phyloP scores from a whole-genome alignment of 2,113 vertebrate species.

The Phocoena phocoena region DNA sequence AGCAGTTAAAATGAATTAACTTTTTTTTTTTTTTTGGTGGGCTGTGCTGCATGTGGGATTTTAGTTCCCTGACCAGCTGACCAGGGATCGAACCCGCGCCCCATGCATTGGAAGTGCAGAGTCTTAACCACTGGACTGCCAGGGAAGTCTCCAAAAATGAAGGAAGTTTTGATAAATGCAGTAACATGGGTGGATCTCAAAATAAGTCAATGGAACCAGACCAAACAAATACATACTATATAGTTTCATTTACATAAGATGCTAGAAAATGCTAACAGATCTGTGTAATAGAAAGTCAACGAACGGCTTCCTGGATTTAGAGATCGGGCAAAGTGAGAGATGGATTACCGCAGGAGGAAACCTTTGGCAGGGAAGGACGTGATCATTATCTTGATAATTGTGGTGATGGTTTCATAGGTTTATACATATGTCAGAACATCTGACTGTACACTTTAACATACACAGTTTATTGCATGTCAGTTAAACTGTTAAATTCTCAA shows the following conservation, averaged over 20 bases:
- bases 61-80: too few species aligned
- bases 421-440: neutral
- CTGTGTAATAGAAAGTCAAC: neutral
- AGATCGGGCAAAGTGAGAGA: neutral
- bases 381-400: neutral
- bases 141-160: too few species aligned
- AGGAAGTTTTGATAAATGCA: neutral
- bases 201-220: neutral
- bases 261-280: constrained; percentile 8
- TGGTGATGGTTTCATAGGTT: neutral
- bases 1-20: constrained; percentile 1
- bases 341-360: neutral
- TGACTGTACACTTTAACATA: neutral
- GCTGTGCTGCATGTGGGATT: too few species aligned
- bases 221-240: neutral
- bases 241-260: neutral
- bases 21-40: neutral
- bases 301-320: neutral
- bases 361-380: neutral
- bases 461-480: neutral
- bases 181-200: neutral
- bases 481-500: constrained; percentile 26
- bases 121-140: too few species aligned
- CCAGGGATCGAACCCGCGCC: too few species aligned
- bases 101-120: too few species aligned